Conservation (phyloP, 2,888 invertebrate species). For the Bibio marci region DNA sequence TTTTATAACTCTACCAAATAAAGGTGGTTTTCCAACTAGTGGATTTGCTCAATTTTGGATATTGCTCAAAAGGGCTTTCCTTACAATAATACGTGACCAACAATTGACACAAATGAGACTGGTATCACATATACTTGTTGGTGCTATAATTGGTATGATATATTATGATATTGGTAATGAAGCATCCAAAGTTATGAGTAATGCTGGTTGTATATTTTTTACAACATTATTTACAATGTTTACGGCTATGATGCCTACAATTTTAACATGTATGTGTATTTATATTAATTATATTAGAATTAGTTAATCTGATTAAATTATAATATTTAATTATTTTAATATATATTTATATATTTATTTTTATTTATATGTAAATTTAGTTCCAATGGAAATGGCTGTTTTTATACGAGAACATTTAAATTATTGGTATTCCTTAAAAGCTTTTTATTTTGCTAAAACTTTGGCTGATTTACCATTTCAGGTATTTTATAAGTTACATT, state of each 20-base stretch:
- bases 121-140: slow-evolving; percentile 57
- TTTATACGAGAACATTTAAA: slow-evolving; percentile 89
- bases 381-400: slow-evolving; percentile 90
- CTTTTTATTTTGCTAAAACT: slow-evolving; percentile 95
- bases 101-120: slow-evolving; percentile 80
- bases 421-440: slow-evolving; percentile 92
- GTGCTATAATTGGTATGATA: slow-evolving; percentile 79
- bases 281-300: background rate
- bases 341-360: slow-evolving; percentile 1
- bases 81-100: slow-evolving; percentile 68
- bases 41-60: slow-evolving; percentile 76
- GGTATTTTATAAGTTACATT: slow-evolving; percentile 31
- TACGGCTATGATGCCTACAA: slow-evolving; percentile 97
- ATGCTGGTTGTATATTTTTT: slow-evolving; percentile 91
- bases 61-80: slow-evolving; percentile 65
- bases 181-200: slow-evolving; percentile 86
- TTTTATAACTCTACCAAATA: slow-evolving; percentile 44
- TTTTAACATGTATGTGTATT: slow-evolving; percentile 83
- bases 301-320: background rate
- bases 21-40: slow-evolving; percentile 63
- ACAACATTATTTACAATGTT: slow-evolving; percentile 94
- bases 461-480: slow-evolving; percentile 91
- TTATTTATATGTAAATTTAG: slow-evolving; percentile 33
- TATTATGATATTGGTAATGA: slow-evolving; percentile 89
- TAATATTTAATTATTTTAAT: background rate